Conservation (phyloP, 2,797 vertebrate genomes). For the Rhinogobio ventralis region DNA sequence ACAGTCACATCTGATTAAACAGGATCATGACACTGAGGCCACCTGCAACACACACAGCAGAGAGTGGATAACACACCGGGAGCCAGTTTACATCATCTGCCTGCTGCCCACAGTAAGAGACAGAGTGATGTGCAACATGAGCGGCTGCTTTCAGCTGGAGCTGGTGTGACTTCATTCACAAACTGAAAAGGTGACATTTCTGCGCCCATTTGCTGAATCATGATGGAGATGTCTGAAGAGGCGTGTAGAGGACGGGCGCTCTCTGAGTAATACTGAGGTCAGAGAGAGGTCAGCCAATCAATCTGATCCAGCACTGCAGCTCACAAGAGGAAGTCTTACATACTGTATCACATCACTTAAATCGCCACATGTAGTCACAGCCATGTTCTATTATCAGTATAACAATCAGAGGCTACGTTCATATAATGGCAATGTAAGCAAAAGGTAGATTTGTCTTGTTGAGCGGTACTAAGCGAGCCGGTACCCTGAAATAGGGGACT, state of each 20-base stretch:
- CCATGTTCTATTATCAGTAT: background rate
- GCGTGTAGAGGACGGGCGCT: constrained; percentile 19
- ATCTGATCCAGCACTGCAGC: constrained; percentile 6
- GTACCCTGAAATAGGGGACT: background rate
- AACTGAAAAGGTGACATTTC: constrained; percentile 25
- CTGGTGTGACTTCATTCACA: constrained; percentile 18
- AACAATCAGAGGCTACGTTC: background rate
- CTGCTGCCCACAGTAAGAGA: constrained; percentile 16
- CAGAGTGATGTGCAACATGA: background rate
- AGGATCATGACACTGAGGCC: constrained; percentile 12
- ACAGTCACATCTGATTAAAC: constrained; percentile 34
- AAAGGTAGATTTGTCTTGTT: constrained; percentile 41
- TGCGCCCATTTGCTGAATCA: constrained; percentile 36
- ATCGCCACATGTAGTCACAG: background rate
- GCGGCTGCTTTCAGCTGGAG: background rate
- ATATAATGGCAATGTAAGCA: background rate
- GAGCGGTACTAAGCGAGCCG: constrained; percentile 3
- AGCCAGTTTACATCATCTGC: constrained; percentile 17
- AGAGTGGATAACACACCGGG: constrained; percentile 27
- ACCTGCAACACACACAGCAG: constrained; percentile 23
- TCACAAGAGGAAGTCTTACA: background rate
- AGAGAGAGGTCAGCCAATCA: constrained; percentile 44
- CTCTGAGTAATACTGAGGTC: constrained; percentile 41
- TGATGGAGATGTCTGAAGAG: background rate
- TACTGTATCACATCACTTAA: background rate